Base-by-base conservation (phyloP, 2,888 invertebrate species). In the Amblyjoppa fuscipennis region DNA sequence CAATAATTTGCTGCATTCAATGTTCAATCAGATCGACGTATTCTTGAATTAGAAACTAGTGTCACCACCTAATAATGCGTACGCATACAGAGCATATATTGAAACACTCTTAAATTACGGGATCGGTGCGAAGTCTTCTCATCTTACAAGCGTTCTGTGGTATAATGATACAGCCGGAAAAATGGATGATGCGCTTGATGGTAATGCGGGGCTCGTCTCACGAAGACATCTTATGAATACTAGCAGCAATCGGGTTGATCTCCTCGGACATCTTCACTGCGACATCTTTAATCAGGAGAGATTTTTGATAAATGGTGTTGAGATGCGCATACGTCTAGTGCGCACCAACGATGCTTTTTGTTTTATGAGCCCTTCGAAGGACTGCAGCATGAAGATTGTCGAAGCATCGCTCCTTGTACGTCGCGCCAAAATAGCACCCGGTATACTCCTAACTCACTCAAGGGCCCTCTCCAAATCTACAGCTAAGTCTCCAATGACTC, bases 21-120 rank as follows among this genome's bases (percentile, higher is more conserved):
- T 53, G 53, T 53, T 53, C 66, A 88, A 86, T 61, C 89, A 91
- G 74, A 83, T 89, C 0, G 88, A 90, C 74, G 78, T 91, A 31
- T 89, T 86, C 76, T 84, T 91, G 20, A 91, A 91, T 78, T 87
- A 90, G 71, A 90, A 90, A 83, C 53, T 89, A 5, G 85, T 91
- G 6, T 90, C 89, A 0, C 87, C 89, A 2, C 83, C 88, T 20
- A 89, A 88, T 59, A 89, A 89, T 66, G 87, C 88, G 7, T 91
- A 90, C 34, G 82, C 89, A 0, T 91, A 90, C 77, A 77, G 90
- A 28, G 86, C 89, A 0, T 91, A 90, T 68, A 88, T 91, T 28
- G 89, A 90, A 82, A 88, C 86, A n/a, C 64, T 89, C 5, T 69
- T 89, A 3, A 89, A 89, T 85, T 89, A 89, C 66, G 87, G 83